Evolutionary conservation across 2,888 invertebrate genomes (phyloP).

Genomic region (Gerris lacustris): DNA sequence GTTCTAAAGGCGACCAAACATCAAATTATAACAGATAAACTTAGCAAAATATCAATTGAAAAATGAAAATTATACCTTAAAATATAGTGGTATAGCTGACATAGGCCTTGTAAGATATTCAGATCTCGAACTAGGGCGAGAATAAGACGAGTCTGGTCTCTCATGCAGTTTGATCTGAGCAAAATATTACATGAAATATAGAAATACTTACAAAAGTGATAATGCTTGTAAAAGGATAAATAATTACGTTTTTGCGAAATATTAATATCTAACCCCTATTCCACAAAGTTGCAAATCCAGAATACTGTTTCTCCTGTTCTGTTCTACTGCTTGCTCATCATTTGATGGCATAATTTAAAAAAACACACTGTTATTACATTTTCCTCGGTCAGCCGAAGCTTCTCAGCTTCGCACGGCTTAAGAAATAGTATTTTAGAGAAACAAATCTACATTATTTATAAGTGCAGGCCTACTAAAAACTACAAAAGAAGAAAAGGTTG

Average conservation of each 20-base stretch:
- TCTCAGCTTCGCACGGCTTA: neutral
- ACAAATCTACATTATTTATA: no score
- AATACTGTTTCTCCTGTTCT: slow-evolving; percentile 25
- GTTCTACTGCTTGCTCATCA: slow-evolving; percentile 23
- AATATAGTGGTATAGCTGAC: slow-evolving; percentile 31
- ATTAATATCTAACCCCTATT: slow-evolving; percentile 18
- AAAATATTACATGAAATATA: neutral
- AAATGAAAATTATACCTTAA: slow-evolving; percentile 14
- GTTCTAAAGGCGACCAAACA: no score
- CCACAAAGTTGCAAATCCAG: slow-evolving; percentile 25
- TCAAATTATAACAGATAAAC: no score
- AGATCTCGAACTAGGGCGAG: slow-evolving; percentile 22
- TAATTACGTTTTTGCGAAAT: neutral
- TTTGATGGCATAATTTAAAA: slow-evolving; percentile 22
- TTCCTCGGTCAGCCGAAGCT: neutral
- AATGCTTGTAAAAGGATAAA: neutral
- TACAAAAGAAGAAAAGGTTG: no score
- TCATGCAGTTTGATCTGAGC: slow-evolving; percentile 23
- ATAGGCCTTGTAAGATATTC: slow-evolving; percentile 28
- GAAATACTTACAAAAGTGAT: neutral
- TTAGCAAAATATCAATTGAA: no score
- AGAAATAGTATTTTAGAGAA: no score
- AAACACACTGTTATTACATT: neutral
- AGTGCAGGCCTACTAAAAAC: no score
- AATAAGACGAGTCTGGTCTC: slow-evolving; percentile 20